phyloP scores from a whole-genome alignment of 2,113 vertebrate genomes.

The Hemichromis elongatus region DNA sequence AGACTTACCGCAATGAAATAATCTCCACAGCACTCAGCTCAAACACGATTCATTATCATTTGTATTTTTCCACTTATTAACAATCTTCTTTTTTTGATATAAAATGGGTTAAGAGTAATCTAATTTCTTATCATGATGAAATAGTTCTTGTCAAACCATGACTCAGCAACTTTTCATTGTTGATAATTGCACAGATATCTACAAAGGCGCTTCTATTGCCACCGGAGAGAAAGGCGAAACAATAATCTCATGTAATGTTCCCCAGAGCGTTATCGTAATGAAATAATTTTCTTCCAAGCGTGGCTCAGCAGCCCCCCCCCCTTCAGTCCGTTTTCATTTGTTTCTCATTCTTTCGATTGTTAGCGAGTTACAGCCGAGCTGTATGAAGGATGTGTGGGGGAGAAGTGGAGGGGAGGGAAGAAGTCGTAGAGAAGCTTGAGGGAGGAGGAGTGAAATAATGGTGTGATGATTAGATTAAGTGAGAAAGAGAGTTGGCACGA shows the following conservation, averaged over 20 bases:
- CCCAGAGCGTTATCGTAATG: constrained; percentile 43
- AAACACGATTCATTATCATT: constrained; percentile 9
- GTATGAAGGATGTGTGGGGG: not conserved
- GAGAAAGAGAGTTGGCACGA: constrained; percentile 44
- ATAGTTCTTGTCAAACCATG: constrained; percentile 24
- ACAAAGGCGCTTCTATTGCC: constrained; percentile 24
- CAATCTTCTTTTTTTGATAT: constrained; percentile 9
- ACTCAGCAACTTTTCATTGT: constrained; percentile 54
- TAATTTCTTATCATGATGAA: constrained; percentile 33
- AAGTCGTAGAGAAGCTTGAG: constrained; percentile 2
- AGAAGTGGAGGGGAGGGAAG: not conserved
- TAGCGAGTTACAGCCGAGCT: constrained; percentile 7
- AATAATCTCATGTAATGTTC: constrained; percentile 59
- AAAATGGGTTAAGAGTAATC: not conserved
- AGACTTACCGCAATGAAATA: constrained; percentile 10
- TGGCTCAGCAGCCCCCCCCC: constrained; percentile 42
- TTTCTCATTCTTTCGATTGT: constrained; percentile 38
- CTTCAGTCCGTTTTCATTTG: constrained; percentile 29
- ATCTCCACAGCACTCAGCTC: constrained; percentile 1
- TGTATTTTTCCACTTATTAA: constrained; percentile 39
- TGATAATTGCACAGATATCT: constrained; percentile 52
- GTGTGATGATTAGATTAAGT: constrained; percentile 61
- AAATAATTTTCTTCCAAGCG: constrained; percentile 36
- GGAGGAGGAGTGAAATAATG: constrained; percentile 48
- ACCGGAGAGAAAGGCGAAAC: constrained; percentile 24